Percentiles rank a stretch among this genome's conserved stretches.
Conservation (phyloP, 2,888 invertebrate species). For the Chironomus riparius region DNA sequence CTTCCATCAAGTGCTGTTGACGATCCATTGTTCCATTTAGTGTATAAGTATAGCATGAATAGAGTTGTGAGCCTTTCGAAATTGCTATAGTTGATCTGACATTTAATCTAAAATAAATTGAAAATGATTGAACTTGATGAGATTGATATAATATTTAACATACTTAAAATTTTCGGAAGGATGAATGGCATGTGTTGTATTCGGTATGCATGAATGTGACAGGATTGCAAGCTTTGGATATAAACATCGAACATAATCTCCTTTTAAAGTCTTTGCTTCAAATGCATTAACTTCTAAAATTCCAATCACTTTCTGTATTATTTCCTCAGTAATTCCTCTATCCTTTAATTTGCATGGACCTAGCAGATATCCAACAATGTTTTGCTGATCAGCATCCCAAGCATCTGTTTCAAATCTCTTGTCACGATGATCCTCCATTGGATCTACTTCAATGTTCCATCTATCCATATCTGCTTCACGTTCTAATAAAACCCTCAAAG, state of each 20-base stretch:
- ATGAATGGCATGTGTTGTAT: constrained; percentile 65
- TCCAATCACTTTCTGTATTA: constrained; percentile 68
- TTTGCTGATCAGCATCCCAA: constrained; percentile 68
- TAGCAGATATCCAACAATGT: constrained; percentile 64
- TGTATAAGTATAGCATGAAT: constrained; percentile 67
- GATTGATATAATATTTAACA: constrained; percentile 26
- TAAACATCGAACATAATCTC: constrained; percentile 61
- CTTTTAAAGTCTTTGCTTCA: constrained; percentile 59
- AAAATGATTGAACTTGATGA: neutral
- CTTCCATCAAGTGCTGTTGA: constrained; percentile 57
- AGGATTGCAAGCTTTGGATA: constrained; percentile 67
- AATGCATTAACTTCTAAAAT: constrained; percentile 73
- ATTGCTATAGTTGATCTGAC: constrained; percentile 60
- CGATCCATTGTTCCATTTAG: constrained; percentile 63
- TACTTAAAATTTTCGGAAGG: constrained; percentile 44
- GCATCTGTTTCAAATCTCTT: constrained; percentile 50
- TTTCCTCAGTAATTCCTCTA: constrained; percentile 56
- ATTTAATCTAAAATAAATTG: constrained; percentile 47
- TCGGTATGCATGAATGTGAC: constrained; percentile 75
- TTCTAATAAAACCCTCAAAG: constrained; percentile 62
- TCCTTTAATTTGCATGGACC: constrained; percentile 58
- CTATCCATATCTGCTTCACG: constrained; percentile 58
- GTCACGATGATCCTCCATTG: constrained; percentile 64
- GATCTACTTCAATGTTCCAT: constrained; percentile 59
- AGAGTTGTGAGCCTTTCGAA: constrained; percentile 53